A percentile compares a stretch with the other conserved stretches of the same genome.
Evolutionary conservation across 2,113 vertebrate genomes (phyloP).

Genomic region (cat (Felis catus)): DNA sequence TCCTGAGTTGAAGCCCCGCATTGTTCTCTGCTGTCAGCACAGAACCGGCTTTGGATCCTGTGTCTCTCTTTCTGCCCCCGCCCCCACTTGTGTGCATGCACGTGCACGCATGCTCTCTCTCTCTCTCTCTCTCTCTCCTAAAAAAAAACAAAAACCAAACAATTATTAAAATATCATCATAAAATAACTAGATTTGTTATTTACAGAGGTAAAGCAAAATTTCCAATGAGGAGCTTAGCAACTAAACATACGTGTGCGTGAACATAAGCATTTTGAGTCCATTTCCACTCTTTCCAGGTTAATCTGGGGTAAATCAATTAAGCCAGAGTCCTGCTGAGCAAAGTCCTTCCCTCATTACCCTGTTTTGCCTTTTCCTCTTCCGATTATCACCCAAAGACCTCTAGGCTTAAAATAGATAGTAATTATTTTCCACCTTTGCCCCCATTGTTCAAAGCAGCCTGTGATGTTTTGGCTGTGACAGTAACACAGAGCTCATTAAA

Average conservation of each 20-base stretch:
- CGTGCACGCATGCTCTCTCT: no score
- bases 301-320: constrained; percentile 39
- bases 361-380: not conserved
- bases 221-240: not conserved
- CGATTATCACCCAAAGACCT: constrained; percentile 25
- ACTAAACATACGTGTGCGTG: not conserved
- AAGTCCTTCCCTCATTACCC: constrained; percentile 4
- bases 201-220: not conserved
- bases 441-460: constrained; percentile 19
- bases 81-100: no score
- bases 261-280: not conserved
- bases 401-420: constrained; percentile 28
- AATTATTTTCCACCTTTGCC: constrained; percentile 62
- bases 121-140: no score
- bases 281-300: not conserved
- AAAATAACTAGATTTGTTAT: not conserved
- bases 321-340: not conserved
- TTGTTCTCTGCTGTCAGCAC: no score
- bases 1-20: no score
- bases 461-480: not conserved
- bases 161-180: no score
- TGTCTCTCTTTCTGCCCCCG: no score
- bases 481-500: constrained; percentile 44
- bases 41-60: no score
- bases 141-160: no score